A percentile compares a stretch with the other conserved stretches of the same genome.
Conservation (phyloP, 2,888 invertebrate species). For the Athalia circularis region DNA sequence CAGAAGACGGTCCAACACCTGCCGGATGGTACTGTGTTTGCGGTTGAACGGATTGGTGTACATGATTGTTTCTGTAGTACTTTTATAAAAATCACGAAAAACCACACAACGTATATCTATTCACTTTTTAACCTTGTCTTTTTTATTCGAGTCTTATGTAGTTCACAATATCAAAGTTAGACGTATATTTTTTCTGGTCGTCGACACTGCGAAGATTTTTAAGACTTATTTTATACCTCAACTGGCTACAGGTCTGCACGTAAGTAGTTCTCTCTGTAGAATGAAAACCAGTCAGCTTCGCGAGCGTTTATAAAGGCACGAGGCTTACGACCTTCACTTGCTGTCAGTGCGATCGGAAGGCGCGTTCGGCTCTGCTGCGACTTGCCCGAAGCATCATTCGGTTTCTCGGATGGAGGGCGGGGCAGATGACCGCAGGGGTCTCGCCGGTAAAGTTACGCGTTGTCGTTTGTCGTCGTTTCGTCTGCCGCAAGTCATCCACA, state of each 20-base stretch:
- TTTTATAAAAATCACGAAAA: not conserved
- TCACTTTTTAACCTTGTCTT: not conserved
- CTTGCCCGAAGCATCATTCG: not conserved
- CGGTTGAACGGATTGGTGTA: slow-evolving; percentile 83
- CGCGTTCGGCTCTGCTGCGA: slow-evolving; percentile 7
- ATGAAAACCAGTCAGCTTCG: slow-evolving; percentile 20
- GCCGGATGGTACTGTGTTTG: slow-evolving; percentile 81
- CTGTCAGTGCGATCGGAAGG: not conserved
- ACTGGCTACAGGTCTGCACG: not conserved
- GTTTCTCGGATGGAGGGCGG: slow-evolving; percentile 1
- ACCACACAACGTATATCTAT: no score
- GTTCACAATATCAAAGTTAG: no score
- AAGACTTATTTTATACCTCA: not conserved
- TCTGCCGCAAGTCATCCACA: not conserved
- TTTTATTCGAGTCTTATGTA: not conserved
- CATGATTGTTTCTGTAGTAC: slow-evolving; percentile 70
- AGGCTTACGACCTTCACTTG: slow-evolving; percentile 29
- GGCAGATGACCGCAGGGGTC: not conserved
- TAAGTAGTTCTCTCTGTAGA: slow-evolving; percentile 30
- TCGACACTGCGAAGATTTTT: not conserved
- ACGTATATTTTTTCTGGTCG: no score
- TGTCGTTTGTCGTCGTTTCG: not conserved
- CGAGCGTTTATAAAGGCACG: slow-evolving; percentile 33
- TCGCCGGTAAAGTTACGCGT: no score
- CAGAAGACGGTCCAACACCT: slow-evolving; percentile 80